Percentiles rank a stretch among this genome's conserved stretches.
phyloP scores from a whole-genome alignment of 2,797 vertebrate genomes.

The Picus viridis region DNA sequence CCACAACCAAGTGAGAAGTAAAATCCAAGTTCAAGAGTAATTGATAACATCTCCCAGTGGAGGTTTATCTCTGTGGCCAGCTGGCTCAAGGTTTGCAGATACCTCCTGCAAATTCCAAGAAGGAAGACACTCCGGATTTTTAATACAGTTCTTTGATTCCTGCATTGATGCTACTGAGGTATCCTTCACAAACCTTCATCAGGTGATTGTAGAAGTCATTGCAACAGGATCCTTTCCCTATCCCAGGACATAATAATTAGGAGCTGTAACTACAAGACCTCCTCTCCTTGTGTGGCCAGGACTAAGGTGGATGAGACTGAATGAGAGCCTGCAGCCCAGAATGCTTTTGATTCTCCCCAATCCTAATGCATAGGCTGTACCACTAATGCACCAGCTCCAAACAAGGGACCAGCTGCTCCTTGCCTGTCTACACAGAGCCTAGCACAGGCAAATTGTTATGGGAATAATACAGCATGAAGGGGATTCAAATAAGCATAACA shows the following conservation, averaged over 20 bases:
- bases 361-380: neutral
- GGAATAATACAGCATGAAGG: constrained; percentile 23
- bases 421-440: neutral
- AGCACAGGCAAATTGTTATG: neutral
- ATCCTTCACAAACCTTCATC: neutral
- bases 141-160: neutral
- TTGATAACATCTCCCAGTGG: no score
- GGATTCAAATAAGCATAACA: constrained; percentile 47
- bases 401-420: constrained; percentile 14
- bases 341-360: neutral
- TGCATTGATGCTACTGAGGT: neutral
- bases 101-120: neutral
- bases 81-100: neutral
- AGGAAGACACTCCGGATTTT: neutral
- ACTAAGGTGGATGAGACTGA: neutral
- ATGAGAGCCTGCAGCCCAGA: neutral
- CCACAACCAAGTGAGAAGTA: neutral
- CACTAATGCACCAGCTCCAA: neutral
- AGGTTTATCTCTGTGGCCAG: neutral
- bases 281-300: neutral
- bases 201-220: neutral
- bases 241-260: neutral
- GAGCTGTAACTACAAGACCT: neutral
- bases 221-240: neutral
- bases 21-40: neutral